These are phyloP conservation scores for Phalacrocorax pelagicus DNA, from an alignment of 2,113 vertebrate species.

Conservation along the genomic window DNA sequence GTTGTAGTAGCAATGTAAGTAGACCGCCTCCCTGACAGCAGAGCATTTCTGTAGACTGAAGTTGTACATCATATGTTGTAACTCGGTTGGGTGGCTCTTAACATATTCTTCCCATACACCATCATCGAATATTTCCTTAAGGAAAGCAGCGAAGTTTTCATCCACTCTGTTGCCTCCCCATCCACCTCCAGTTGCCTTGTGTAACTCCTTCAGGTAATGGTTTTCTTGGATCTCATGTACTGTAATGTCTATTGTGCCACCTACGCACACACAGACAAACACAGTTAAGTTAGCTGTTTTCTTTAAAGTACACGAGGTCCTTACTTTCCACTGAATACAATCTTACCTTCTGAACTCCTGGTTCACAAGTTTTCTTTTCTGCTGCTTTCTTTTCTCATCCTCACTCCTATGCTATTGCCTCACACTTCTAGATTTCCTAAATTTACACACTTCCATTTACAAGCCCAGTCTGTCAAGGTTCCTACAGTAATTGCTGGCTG, in stretches of 20 bases:
- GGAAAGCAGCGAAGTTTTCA: slow-evolving; percentile 18
- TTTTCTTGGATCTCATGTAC: slow-evolving; percentile 56
- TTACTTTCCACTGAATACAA: not conserved
- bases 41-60: slow-evolving; percentile 23
- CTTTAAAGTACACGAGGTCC: not conserved
- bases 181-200: slow-evolving; percentile 43
- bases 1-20: not conserved
- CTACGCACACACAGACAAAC: not conserved
- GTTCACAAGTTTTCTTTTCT: not conserved
- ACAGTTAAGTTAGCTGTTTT: not conserved
- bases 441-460: not conserved
- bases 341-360: not conserved
- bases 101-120: not conserved
- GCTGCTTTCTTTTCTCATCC: not conserved
- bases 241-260: slow-evolving; percentile 52
- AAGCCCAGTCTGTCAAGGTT: not conserved
- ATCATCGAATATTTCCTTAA: slow-evolving; percentile 30
- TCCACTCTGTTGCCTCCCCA: slow-evolving; percentile 59
- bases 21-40: not conserved
- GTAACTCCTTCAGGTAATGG: slow-evolving; percentile 45
- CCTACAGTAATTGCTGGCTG: not conserved
- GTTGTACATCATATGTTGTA: slow-evolving; percentile 21
- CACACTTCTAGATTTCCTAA: not conserved
- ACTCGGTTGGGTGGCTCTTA: not conserved
- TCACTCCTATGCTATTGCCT: not conserved